Evolutionary conservation across 2,113 vertebrate species (phyloP).

Genomic region (Labrus mixtus): DNA sequence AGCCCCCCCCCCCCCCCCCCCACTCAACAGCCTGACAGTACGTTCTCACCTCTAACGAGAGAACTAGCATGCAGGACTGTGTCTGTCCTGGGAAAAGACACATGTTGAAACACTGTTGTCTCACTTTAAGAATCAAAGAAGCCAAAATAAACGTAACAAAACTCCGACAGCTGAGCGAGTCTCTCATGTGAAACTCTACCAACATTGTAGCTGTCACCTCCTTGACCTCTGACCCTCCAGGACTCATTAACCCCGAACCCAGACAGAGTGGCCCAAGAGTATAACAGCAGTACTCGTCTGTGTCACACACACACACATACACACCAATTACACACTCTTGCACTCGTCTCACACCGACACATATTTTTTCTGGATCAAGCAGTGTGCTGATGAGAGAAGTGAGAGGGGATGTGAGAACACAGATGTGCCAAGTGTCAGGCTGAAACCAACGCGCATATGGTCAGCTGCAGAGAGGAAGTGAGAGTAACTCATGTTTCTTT

Average conservation of each 20-base stretch:
- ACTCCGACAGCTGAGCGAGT: constrained; percentile 41
- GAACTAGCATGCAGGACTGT: not conserved
- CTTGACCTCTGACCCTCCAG: constrained; percentile 49
- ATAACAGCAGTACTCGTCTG: constrained; percentile 28
- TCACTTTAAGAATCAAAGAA: constrained; percentile 30
- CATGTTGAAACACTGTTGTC: constrained; percentile 25
- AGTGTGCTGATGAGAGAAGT: constrained; percentile 78
- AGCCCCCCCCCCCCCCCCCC: no score
- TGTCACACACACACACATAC: constrained; percentile 17
- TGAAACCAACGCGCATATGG: constrained; percentile 84
- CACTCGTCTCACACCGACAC: constrained; percentile 41
- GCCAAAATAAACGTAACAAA: constrained; percentile 30
- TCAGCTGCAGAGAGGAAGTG: constrained; percentile 83
- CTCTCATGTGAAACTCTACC: constrained; percentile 48
- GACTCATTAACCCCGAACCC: constrained; percentile 55
- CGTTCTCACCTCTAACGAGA: constrained; percentile 2
- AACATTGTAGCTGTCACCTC: constrained; percentile 37
- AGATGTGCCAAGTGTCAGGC: constrained; percentile 80
- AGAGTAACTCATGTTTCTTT: constrained; percentile 73
- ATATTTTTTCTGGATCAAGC: constrained; percentile 47
- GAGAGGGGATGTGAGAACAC: constrained; percentile 85
- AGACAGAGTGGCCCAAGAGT: constrained; percentile 2
- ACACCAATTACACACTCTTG: constrained; percentile 40
- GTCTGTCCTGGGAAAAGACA: constrained; percentile 9
- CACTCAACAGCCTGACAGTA: not conserved